Conservation (phyloP, 1,140 invertebrate genomes). For the Stegodyphus mimosarum region DNA sequence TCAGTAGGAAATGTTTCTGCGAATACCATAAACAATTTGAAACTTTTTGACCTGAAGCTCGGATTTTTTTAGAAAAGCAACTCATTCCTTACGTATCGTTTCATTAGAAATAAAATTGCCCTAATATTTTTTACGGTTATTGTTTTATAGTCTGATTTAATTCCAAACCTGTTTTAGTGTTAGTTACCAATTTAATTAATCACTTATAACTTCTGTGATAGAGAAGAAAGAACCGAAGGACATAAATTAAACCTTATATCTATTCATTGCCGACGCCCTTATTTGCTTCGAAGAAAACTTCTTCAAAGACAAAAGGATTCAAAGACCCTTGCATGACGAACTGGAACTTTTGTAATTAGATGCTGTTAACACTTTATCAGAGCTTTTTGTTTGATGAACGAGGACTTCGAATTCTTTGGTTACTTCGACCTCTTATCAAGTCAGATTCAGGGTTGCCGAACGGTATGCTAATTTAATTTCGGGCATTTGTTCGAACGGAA, state of each 20-base stretch:
- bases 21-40: too few species aligned
- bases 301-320: constrained; percentile 25
- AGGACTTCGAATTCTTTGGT: constrained; percentile 22
- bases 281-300: constrained; percentile 21
- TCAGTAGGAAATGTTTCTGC: too few species aligned
- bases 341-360: constrained; percentile 44
- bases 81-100: too few species aligned
- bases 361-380: constrained; percentile 43
- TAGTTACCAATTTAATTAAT: too few species aligned
- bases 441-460: not conserved
- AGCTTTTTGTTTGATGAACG: constrained; percentile 46
- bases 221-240: too few species aligned
- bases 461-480: not conserved
- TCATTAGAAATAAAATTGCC: too few species aligned
- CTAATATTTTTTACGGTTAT: too few species aligned
- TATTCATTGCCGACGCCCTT: constrained; percentile 22
- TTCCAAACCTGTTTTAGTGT: too few species aligned
- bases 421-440: constrained; percentile 13
- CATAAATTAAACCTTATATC: not conserved
- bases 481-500: constrained; percentile 6
- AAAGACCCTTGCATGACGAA: not conserved
- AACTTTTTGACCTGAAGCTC: too few species aligned
- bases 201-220: too few species aligned
- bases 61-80: too few species aligned
- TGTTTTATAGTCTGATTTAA: too few species aligned